Evolutionary conservation across 2,113 vertebrate genomes (phyloP).

Genomic region (Gymnogyps californianus): DNA sequence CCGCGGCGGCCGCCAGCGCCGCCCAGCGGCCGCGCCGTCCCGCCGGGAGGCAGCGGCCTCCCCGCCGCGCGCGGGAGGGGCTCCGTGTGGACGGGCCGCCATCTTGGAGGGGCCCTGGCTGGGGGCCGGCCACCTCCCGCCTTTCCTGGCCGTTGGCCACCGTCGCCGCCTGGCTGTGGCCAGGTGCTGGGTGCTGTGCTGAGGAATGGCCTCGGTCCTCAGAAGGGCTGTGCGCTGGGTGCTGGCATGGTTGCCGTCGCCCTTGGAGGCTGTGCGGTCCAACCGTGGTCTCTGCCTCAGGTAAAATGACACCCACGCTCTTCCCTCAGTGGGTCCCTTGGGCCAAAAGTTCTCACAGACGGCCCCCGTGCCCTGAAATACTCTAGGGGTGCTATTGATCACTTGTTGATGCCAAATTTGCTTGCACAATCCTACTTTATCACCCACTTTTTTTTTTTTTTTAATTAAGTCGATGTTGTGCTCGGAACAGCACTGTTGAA

Average conservation of each 20-base stretch:
- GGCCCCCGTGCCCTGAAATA: rapidly evolving
- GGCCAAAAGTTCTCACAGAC: rapidly evolving
- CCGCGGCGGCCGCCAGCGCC: background rate
- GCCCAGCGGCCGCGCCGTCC: background rate
- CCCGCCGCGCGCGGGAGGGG: background rate
- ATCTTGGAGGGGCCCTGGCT: background rate
- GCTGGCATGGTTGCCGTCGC: rapidly evolving
- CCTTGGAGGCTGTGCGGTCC: background rate
- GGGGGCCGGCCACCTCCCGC: rapidly evolving
- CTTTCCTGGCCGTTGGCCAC: background rate
- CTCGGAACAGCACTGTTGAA: background rate
- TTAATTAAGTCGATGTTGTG: background rate
- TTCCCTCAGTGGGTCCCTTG: rapidly evolving
- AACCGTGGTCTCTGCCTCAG: background rate
- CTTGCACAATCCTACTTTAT: background rate
- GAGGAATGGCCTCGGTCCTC: background rate
- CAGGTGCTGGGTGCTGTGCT: rapidly evolving
- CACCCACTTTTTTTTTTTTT: background rate
- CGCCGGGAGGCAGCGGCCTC: background rate
- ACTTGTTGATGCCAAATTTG: background rate
- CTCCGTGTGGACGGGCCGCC: background rate
- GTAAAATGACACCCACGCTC: background rate
- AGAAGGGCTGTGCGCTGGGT: too few relatives aligned
- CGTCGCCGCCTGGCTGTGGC: background rate
- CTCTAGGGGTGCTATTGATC: rapidly evolving